Conservation (phyloP, 37 sponge, comb jelly and placozoan species). For the Oscarella lobularis region DNA sequence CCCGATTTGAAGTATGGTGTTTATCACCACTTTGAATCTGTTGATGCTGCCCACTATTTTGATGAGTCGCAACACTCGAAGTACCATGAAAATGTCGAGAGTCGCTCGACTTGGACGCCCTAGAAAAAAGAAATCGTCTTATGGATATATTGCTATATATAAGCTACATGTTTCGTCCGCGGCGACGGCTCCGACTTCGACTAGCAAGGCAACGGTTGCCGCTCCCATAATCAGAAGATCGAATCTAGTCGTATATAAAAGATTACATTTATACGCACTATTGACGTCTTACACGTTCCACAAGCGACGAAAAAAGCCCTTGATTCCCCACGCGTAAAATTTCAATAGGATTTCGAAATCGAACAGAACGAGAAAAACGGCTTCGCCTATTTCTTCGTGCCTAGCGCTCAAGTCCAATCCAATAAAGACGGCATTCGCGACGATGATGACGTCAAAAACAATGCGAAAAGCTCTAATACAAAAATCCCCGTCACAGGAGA, state of each 20-base stretch:
- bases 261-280: too few species aligned
- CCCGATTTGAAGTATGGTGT: slow-evolving; percentile 23
- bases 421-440: slow-evolving; percentile 19
- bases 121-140: neutral
- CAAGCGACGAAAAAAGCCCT: slow-evolving; percentile 3
- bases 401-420: neutral
- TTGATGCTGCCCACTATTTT: slow-evolving; percentile 19
- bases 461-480: slow-evolving; percentile 10
- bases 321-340: slow-evolving; percentile 14
- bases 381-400: slow-evolving; percentile 3
- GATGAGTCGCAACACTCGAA: slow-evolving; percentile 27
- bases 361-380: slow-evolving; percentile 23
- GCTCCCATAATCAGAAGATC: neutral
- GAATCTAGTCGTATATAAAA: neutral
- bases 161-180: neutral
- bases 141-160: neutral
- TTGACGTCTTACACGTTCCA: slow-evolving; percentile 25
- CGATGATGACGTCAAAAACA: slow-evolving; percentile 17
- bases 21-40: slow-evolving; percentile 3
- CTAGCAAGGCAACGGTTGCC: neutral
- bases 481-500: neutral
- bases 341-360: slow-evolving; percentile 25
- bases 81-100: slow-evolving; percentile 21
- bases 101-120: neutral
- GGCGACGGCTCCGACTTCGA: neutral